Evolutionary conservation across 2,888 invertebrate species (phyloP), one percentile per base, ranked within the genome.

Genomic region (Chymomyza procnemis): DNA sequence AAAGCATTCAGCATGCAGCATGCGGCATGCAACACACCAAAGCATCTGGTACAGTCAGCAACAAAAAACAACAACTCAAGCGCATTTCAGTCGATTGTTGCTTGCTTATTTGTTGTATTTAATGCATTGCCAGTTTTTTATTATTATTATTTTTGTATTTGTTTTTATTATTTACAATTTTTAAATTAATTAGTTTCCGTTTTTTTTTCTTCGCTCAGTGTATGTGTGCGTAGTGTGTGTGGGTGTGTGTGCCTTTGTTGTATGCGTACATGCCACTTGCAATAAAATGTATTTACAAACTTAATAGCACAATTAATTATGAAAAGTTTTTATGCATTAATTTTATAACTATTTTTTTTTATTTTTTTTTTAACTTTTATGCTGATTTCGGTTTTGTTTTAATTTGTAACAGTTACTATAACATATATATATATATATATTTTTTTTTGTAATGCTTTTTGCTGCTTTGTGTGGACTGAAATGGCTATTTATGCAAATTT

Each of bases 261-360:
- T 16, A 18, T 41, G 41, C 16, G 47, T 19, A 26, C 48, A 60
- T 78, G 85, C 83, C 85, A 82, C 71, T 80, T 75, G 84, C 74
- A 75, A 69, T 81, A 74, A 64, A 83, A 78, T 80, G 63, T 87
- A 86, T 84, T 79, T 87, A 87, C 83, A 83, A 87, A 83, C 81
- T 76, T 60, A 50, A 50, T 50, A 50, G 19, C 50, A 73, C 71
- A 78, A 87, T 80, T 81, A 87, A 80, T 87, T 85, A 71, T 72
- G 56, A 56, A 64, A 30, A 56, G 48, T 56, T 48, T 48, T 64
- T n/a, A n/a, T 60, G 65, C 19, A 26, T 26, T 26, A 26, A 26
- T 26, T 79, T 50, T 59, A 58, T 34, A 46, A 73, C 47, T 63
- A 61, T 59, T 55, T 22, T 19, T 60, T 63, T 46, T 22, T 54